Percentiles rank a stretch among this genome's conserved stretches.
These are phyloP conservation scores for Phymorhynchus buccinoides DNA, from an alignment of 1,140 invertebrate genomes.

Conservation along the genomic window DNA sequence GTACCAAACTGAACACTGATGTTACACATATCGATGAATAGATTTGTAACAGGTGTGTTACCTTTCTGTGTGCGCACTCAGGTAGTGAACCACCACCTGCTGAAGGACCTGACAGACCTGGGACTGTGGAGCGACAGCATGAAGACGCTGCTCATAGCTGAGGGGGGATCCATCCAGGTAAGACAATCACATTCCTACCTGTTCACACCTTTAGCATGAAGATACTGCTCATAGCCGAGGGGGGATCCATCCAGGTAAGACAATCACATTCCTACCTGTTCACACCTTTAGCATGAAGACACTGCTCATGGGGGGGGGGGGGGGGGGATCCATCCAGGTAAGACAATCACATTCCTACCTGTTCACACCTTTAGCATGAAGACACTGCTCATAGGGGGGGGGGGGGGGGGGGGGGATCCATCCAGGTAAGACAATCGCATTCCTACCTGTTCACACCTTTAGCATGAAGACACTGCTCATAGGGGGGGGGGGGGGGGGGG, in stretches of 20 bases:
- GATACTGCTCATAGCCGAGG: constrained; percentile 90
- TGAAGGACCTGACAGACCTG: constrained; percentile 87
- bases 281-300: constrained; percentile 99
- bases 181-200: no score
- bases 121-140: constrained; percentile 94
- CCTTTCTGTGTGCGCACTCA: no score
- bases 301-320: constrained; percentile 90
- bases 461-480: constrained; percentile 98
- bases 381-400: constrained; percentile 90
- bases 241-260: constrained; percentile 89
- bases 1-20: no score
- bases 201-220: no score
- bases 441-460: no score
- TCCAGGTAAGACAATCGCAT: constrained; percentile 84
- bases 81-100: constrained; percentile 79
- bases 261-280: no score
- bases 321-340: constrained; percentile 93
- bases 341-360: no score
- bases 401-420: constrained; percentile 95
- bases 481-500: no score
- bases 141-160: constrained; percentile 95
- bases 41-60: no score
- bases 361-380: no score
- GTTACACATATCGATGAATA: no score
- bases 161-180: constrained; percentile 92